Percentiles rank a stretch among this genome's conserved stretches.
These are phyloP conservation scores for Pandion haliaetus DNA, from an alignment of 2,113 vertebrate species.

Conservation along the genomic window DNA sequence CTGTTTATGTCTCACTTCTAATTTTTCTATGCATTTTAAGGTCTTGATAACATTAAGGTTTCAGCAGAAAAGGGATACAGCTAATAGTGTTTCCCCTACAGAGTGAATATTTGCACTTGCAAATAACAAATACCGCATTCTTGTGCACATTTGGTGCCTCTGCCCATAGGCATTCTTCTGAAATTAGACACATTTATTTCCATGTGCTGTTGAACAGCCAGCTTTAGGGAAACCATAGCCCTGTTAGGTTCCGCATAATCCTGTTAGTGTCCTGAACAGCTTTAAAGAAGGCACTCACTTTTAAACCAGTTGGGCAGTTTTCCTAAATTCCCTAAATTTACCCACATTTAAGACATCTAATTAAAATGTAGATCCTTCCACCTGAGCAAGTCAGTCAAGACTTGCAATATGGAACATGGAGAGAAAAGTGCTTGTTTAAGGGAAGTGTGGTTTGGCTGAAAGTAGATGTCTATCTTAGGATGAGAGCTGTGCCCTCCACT, in stretches of 20 bases:
- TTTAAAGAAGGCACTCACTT: conserved; percentile 2
- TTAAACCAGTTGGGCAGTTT: neutral
- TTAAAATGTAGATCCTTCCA: conserved; percentile 22
- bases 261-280: neutral
- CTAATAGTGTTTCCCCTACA: neutral
- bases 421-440: neutral
- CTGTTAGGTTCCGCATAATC: neutral
- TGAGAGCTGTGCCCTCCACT: neutral
- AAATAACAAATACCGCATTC: neutral
- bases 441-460: neutral
- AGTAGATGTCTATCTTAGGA: neutral
- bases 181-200: conserved; percentile 26
- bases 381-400: neutral
- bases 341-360: neutral
- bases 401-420: neutral
- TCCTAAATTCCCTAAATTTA: neutral
- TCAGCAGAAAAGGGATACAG: neutral
- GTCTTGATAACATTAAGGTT: neutral
- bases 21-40: neutral
- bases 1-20: neutral
- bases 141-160: neutral
- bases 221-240: neutral
- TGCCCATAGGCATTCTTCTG: neutral
- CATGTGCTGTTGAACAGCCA: neutral
- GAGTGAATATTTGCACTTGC: neutral